Conservation (phyloP, 2,113 vertebrate genomes). For the Cacatua alba region DNA sequence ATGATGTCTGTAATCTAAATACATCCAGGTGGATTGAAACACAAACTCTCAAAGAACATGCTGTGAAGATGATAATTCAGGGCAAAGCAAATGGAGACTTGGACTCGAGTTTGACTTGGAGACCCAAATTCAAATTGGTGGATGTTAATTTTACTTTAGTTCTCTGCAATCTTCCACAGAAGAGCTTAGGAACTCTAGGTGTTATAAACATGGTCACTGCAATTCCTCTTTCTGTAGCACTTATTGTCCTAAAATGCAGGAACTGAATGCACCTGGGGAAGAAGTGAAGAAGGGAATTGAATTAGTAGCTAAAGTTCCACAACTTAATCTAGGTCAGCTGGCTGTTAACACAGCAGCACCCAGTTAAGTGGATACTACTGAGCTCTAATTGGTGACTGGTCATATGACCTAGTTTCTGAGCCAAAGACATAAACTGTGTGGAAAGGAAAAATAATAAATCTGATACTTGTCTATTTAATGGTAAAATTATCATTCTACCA, state of each 20-base stretch:
- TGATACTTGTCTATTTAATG: neutral
- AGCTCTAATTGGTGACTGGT: neutral
- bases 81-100: slow-evolving; percentile 24
- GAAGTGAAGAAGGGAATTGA: neutral
- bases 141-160: slow-evolving; percentile 10
- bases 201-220: neutral
- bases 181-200: neutral
- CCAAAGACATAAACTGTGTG: neutral
- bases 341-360: neutral
- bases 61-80: slow-evolving; percentile 43
- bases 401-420: neutral
- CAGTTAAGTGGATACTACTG: neutral
- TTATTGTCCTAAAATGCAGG: slow-evolving; percentile 2
- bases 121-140: neutral
- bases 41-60: neutral
- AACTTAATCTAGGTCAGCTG: neutral
- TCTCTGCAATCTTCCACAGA: neutral
- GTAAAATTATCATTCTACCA: neutral
- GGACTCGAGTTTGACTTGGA: neutral
- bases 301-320: neutral
- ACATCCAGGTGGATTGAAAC: slow-evolving; percentile 10
- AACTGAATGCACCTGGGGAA: neutral
- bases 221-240: neutral
- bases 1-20: neutral
- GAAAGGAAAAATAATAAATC: neutral